Evolutionary conservation across 2,888 invertebrate genomes (phyloP).

Genomic region (Pollenia angustigena): DNA sequence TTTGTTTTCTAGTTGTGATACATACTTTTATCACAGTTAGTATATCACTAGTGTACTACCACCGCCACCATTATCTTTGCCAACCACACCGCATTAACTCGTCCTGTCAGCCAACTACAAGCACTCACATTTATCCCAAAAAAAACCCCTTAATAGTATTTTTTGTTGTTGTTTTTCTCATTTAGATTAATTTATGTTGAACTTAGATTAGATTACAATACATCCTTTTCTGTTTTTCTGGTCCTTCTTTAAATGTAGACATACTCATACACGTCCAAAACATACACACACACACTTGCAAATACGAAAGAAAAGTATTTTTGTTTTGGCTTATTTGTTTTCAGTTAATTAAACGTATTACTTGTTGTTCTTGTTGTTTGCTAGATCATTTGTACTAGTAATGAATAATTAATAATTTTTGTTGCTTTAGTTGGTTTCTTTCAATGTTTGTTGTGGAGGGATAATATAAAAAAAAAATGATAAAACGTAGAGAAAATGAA

Average conservation of each 20-base stretch:
- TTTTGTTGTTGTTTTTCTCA: conserved; percentile 41
- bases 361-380: conserved; percentile 54
- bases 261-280: neutral
- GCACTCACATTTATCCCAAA: neutral
- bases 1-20: neutral
- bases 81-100: neutral
- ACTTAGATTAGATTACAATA: conserved; percentile 69
- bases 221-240: conserved; percentile 46
- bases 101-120: conserved; percentile 1
- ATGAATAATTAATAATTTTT: conserved; percentile 73
- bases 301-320: conserved; percentile 33
- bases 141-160: neutral
- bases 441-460: neutral
- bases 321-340: conserved; percentile 67
- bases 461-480: neutral
- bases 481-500: conserved; percentile 32
- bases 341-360: conserved; percentile 72
- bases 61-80: neutral
- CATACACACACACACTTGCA: neutral
- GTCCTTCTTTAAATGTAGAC: conserved; percentile 22
- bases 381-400: conserved; percentile 61
- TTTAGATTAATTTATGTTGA: conserved; percentile 65
- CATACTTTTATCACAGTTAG: conserved; percentile 12
- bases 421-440: conserved; percentile 19
- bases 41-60: neutral